These are phyloP conservation scores for Anoplopoma fimbria DNA, from an alignment of 2,113 vertebrate species.

Conservation along the genomic window DNA sequence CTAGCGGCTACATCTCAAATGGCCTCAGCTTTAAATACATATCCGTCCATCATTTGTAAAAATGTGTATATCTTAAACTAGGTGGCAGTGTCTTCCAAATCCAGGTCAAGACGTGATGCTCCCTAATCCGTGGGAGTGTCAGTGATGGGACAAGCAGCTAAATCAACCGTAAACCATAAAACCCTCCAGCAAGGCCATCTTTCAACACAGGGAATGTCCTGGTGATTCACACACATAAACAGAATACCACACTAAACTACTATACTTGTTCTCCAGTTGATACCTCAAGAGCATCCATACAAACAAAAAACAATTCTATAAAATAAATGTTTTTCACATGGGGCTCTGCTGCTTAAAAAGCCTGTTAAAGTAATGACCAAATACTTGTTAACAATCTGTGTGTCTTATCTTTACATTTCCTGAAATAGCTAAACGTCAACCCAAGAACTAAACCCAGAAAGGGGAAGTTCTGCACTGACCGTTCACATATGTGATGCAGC, in stretches of 20 bases:
- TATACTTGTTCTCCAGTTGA: conserved; percentile 24
- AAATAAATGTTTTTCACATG: background rate
- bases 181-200: conserved; percentile 23
- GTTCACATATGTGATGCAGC: background rate
- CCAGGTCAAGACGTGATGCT: conserved; percentile 73
- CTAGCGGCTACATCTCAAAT: background rate
- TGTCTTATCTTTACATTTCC: conserved; percentile 35
- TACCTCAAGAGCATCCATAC: background rate
- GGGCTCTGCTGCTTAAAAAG: background rate
- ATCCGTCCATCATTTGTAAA: background rate
- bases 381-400: conserved; percentile 18
- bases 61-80: conserved; percentile 55
- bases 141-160: conserved; percentile 43
- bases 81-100: conserved; percentile 47
- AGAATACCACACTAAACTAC: conserved; percentile 7
- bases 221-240: conserved; percentile 24
- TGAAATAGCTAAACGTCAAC: conserved; percentile 11
- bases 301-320: background rate
- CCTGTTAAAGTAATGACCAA: no score
- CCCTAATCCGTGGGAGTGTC: conserved; percentile 63
- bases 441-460: conserved; percentile 29
- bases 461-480: conserved; percentile 39
- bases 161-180: conserved; percentile 63
- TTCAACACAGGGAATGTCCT: conserved; percentile 30
- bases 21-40: background rate